A percentile compares a stretch with the other conserved stretches of the same genome.
Conservation (phyloP, 2,888 invertebrate genomes). For the Ectemnius cavifrons region DNA sequence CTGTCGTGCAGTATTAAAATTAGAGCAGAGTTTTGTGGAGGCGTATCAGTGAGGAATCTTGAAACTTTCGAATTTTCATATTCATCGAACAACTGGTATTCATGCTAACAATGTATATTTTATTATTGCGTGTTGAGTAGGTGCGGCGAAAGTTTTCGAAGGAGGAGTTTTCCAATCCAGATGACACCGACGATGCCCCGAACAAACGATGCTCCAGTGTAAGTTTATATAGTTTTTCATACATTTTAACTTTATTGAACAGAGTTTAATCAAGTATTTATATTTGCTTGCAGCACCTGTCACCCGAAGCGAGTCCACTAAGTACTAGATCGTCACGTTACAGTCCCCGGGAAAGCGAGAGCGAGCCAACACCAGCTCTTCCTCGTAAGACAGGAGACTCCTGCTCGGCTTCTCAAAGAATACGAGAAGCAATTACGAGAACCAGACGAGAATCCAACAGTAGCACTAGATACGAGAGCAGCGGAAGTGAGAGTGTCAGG, state of each 20-base stretch:
- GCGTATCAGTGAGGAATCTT: too few relatives aligned
- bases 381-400: conserved; percentile 74
- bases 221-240: conserved; percentile 49
- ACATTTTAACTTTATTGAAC: background rate
- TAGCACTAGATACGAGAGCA: conserved; percentile 75
- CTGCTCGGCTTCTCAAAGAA: conserved; percentile 73
- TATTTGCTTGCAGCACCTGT: conserved; percentile 68
- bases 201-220: conserved; percentile 75
- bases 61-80: conserved; percentile 1
- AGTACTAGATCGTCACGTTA: conserved; percentile 76
- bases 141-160: conserved; percentile 70
- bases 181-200: conserved; percentile 72
- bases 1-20: background rate
- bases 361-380: conserved; percentile 75
- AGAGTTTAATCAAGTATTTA: background rate
- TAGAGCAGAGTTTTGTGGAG: background rate
- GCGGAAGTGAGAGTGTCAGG: conserved; percentile 76
- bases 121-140: conserved; percentile 41
- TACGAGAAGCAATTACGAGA: conserved; percentile 75
- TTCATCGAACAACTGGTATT: background rate
- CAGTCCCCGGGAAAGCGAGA: conserved; percentile 76
- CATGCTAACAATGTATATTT: conserved; percentile 4
- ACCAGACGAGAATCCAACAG: conserved; percentile 76
- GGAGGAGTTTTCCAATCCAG: conserved; percentile 74
- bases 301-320: conserved; percentile 75